Base-by-base conservation (phyloP, 2,113 vertebrate genomes). In the Saiga tatarica region DNA sequence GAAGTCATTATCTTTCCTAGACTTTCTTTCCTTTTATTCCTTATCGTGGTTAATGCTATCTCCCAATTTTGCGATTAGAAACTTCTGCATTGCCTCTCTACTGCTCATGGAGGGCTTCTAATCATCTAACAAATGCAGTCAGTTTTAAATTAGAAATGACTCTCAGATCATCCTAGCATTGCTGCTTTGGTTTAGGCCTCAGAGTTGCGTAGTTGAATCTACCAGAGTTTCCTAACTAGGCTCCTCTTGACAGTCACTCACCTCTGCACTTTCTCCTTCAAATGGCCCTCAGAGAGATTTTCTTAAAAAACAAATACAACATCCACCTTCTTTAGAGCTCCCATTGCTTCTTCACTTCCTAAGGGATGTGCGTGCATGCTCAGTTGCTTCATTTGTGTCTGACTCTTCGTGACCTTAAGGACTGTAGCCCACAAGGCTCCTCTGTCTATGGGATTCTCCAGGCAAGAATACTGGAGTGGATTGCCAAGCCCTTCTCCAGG, bases 1-100 rank as follows among this genome's bases (percentile, higher is more conserved):
- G 45, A 95, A 91, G 55, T 93, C 33, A 94, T n/a, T 42, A 16
- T 87, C 59, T 94, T 79, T n/a, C 9, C 4, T 33, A 53, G 55
- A 81, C 2, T 6, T 47, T 59, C 39, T 87, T 52, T 45, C 12
- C 5, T 59, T 88, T 88, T 91, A 36, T 45, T 79, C 7, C 55
- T 96, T 93, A 60, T 83, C 47, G 71, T 53, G 14, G 50, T 84
- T 78, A 64, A 89, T 60, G 50, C 10, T 45, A 21, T 47, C 26
- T 79, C 6, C 6, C 16, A 39, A 6, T 94, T 81, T 74, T 82
- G 10, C 33, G 90, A 36, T 95, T 33, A 79, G 81, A 87, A 92
- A 88, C 28, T 45, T 96, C 28, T 86, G 12, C 45, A 82, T 88
- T 25, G 25, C 11, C 47, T 78, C 74, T 74, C 28, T 36, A 2